Percentiles rank a stretch among this genome's conserved stretches.
Conservation (phyloP, 2,113 vertebrate species). For the Limnothrissa miodon region DNA sequence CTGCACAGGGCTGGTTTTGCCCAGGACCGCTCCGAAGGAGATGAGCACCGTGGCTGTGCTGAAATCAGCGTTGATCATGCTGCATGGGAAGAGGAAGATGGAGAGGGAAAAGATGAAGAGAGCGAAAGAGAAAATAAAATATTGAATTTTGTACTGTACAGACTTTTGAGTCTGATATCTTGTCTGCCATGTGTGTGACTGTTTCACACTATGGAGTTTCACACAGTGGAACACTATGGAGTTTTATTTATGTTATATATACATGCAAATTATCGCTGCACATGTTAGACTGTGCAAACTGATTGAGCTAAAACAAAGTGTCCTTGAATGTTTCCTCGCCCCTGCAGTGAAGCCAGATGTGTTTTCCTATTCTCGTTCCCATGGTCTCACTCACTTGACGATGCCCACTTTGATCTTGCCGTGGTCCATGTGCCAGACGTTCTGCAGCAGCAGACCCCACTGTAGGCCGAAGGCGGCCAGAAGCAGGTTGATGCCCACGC, state of each 20-base stretch:
- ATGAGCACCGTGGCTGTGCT: constrained; percentile 92
- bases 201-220: background rate
- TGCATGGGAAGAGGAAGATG: constrained; percentile 42
- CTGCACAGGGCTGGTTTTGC: constrained; percentile 92
- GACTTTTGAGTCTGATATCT: background rate
- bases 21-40: constrained; percentile 92
- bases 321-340: too few species aligned
- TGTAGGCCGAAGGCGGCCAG: constrained; percentile 92
- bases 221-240: background rate
- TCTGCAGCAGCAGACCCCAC: constrained; percentile 86
- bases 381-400: background rate
- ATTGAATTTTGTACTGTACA: background rate
- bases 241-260: background rate
- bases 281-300: too few species aligned
- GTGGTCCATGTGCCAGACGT: constrained; percentile 66
- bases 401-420: constrained; percentile 71
- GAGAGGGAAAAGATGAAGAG: background rate
- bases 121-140: background rate
- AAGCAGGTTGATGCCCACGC: constrained; percentile 87
- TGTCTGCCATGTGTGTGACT: too few species aligned
- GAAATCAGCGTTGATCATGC: constrained; percentile 96
- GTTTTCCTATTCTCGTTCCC: too few species aligned
- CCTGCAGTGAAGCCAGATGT: too few species aligned
- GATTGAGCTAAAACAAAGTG: too few species aligned
- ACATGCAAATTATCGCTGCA: background rate